Percentiles rank a stretch among this genome's conserved stretches.
These are phyloP conservation scores for Ophraella communa DNA, from an alignment of 2,888 invertebrate species.

Conservation along the genomic window DNA sequence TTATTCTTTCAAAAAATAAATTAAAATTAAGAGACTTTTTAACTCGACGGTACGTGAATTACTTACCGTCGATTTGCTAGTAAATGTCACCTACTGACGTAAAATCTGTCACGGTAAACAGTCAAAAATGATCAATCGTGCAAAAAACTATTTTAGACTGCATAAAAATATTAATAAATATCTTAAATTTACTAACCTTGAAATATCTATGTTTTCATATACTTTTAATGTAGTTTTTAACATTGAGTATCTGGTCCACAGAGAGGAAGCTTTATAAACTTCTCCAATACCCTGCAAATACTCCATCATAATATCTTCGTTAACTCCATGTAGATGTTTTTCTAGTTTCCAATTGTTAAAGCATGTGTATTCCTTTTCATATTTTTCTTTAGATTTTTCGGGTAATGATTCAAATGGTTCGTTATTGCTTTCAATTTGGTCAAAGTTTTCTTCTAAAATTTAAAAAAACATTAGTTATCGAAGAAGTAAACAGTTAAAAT, in stretches of 20 bases:
- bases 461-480: background rate
- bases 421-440: background rate
- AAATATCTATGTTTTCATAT: slow-evolving; percentile 15
- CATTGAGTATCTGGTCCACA: slow-evolving; percentile 20
- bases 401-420: background rate
- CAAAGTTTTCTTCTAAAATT: background rate
- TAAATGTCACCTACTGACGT: no score
- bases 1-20: no score
- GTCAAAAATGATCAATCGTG: no score
- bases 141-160: background rate
- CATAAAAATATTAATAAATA: background rate
- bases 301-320: slow-evolving; percentile 5
- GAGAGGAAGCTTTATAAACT: slow-evolving; percentile 7
- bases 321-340: background rate
- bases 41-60: no score
- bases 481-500: background rate
- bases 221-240: slow-evolving; percentile 3
- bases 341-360: slow-evolving; percentile 20
- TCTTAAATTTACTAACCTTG: background rate
- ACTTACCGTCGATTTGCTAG: no score
- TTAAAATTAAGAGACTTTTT: no score
- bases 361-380: slow-evolving; percentile 4
- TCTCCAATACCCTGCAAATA: slow-evolving; percentile 13
- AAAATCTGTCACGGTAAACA: no score
- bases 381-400: slow-evolving; percentile 12